phyloP scores from a whole-genome alignment of 2,888 invertebrate species.

The Dryobotodes eremita region DNA sequence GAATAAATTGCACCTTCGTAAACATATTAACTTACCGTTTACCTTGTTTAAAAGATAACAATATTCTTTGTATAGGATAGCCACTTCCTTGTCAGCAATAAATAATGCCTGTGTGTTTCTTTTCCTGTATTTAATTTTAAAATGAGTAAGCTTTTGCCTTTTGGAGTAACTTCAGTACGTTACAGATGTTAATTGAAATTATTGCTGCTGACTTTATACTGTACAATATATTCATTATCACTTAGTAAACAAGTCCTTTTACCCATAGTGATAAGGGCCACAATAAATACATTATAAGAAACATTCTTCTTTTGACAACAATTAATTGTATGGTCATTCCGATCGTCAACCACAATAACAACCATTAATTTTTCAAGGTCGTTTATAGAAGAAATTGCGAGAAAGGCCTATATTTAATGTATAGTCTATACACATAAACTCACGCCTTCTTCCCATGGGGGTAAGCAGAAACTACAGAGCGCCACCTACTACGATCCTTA shows the following conservation, averaged over 20 bases:
- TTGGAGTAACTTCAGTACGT: constrained; percentile 14
- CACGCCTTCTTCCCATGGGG: too few species aligned
- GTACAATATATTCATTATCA: not conserved
- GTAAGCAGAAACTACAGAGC: too few species aligned
- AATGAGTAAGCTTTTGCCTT: constrained; percentile 18
- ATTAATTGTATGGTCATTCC: not conserved
- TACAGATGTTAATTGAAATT: not conserved
- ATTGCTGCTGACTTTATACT: constrained; percentile 7
- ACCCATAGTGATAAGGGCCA: not conserved
- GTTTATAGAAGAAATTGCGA: not conserved
- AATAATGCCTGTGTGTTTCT: constrained; percentile 40
- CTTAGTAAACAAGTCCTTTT: constrained; percentile 1
- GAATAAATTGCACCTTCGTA: constrained; percentile 48
- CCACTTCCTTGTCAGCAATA: constrained; percentile 50
- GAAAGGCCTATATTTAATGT: constrained; percentile 20
- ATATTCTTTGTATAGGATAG: constrained; percentile 46
- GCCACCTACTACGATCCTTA: too few species aligned
- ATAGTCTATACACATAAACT: not conserved
- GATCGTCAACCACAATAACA: constrained; percentile 9
- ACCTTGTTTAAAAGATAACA: constrained; percentile 54
- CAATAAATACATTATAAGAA: not conserved
- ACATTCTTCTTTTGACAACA: not conserved
- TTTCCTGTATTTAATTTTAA: constrained; percentile 45
- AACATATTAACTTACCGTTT: constrained; percentile 55
- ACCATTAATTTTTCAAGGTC: constrained; percentile 28